These are phyloP conservation scores for Brienomyrus longianalis DNA, from an alignment of 2,113 vertebrate species.

Conservation along the genomic window DNA sequence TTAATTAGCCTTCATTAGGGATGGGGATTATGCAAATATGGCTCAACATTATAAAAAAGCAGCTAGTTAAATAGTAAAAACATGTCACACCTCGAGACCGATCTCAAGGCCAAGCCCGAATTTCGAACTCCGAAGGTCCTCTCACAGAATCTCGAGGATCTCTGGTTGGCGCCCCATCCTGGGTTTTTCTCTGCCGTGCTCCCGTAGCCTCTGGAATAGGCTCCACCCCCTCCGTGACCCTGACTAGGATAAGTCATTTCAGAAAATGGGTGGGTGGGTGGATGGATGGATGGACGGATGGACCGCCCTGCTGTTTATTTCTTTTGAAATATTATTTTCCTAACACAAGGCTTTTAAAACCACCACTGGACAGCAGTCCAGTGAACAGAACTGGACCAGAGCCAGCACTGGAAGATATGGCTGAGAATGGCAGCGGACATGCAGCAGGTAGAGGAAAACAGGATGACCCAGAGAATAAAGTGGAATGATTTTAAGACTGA, in stretches of 20 bases:
- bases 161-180: too few relatives aligned
- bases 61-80: background rate
- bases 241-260: too few relatives aligned
- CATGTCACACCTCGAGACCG: background rate
- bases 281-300: too few relatives aligned
- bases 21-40: background rate
- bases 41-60: background rate
- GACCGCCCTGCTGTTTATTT: background rate
- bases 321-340: background rate
- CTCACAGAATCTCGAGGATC: too few relatives aligned
- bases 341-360: background rate
- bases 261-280: too few relatives aligned
- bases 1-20: background rate
- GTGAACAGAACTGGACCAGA: background rate
- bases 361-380: too few relatives aligned
- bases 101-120: too few relatives aligned
- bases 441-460: background rate
- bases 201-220: too few relatives aligned
- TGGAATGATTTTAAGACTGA: background rate
- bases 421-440: background rate
- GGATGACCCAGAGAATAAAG: background rate
- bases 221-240: too few relatives aligned
- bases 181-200: too few relatives aligned
- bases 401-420: background rate
- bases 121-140: too few relatives aligned